Evolutionary conservation across 2,797 vertebrate genomes (phyloP), one percentile per base, ranked within the genome.

Genomic region (Chelidonichthys spinosus): DNA sequence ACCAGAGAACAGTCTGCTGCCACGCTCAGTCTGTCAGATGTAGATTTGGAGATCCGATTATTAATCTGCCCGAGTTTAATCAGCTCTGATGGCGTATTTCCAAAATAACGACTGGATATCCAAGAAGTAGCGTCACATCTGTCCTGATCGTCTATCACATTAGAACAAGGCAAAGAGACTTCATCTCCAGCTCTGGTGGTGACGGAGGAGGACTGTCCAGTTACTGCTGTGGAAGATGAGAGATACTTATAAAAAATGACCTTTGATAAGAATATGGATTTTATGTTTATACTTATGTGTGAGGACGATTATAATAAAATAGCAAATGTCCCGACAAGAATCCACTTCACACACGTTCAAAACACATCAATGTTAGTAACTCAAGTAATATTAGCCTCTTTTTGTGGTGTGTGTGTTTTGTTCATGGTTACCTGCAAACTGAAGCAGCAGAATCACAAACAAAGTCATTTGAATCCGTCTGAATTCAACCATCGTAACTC

Each of bases 1-100:
- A 46, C 42, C 63, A 80, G 68, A 72, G 78, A 76, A 52, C 78
- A 76, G 2, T 47, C n/a, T 10, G 4, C n/a, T 36, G 52, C 58
- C 11, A 75, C n/a, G 3, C 0, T 47, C 37, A 74, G 54, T 74
- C 55, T 70, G 52, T n/a, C 10, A 4, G 35, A 11, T 54, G 39
- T 25, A 17, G 0, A 0, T 37, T 25, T 18, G 25, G 3, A 2
- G 0, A 0, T 9, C 10, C 2, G 0, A 0, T 18, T 6, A 43
- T 0, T 2, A 44, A 63, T 17, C 63, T 43, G 2, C 2, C 68
- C 63, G 11, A 0, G 0, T 1, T 0, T 0, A n/a, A 75, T 4
- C 5, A 75, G 4, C 62, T 25, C 0, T 6, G 0, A 0, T 14
- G 0, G 0, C 4, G 3, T 3, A 0, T 18, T 0, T 0, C 17